Percentiles rank a stretch among this genome's conserved stretches.
phyloP scores from a whole-genome alignment of 2,113 vertebrate genomes.

The Rhinolophus sinicus region DNA sequence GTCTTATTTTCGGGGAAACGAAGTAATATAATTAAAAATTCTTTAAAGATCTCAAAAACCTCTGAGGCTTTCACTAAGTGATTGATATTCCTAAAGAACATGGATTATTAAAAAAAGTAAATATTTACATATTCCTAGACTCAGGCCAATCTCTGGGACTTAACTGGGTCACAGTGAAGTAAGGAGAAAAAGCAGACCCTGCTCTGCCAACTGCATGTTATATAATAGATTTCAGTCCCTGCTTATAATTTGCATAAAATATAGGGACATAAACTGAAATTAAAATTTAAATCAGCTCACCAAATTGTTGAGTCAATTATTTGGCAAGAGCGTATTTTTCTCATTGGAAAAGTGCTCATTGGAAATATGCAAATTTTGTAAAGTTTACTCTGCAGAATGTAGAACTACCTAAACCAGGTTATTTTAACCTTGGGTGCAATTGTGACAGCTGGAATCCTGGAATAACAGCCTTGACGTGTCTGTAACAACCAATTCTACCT shows the following conservation, averaged over 20 bases:
- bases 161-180: constrained; percentile 42
- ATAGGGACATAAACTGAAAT: background rate
- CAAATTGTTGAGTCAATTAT: constrained; percentile 38
- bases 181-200: background rate
- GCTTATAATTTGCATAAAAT: constrained; percentile 27
- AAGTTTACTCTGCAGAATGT: background rate
- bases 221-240: background rate
- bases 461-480: background rate
- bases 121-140: background rate
- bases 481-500: background rate
- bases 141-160: background rate
- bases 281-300: constrained; percentile 40
- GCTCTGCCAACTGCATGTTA: background rate
- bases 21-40: background rate
- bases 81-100: constrained; percentile 29
- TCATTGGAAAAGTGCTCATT: constrained; percentile 12
- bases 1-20: no score
- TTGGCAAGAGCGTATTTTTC: background rate
- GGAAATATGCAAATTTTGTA: background rate
- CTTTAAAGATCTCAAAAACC: constrained; percentile 10
- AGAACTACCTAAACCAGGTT: background rate
- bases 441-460: background rate
- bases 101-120: background rate
- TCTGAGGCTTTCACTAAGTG: background rate
- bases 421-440: background rate